phyloP scores from a whole-genome alignment of 2,888 invertebrate species.

The Xiphydria camelus region DNA sequence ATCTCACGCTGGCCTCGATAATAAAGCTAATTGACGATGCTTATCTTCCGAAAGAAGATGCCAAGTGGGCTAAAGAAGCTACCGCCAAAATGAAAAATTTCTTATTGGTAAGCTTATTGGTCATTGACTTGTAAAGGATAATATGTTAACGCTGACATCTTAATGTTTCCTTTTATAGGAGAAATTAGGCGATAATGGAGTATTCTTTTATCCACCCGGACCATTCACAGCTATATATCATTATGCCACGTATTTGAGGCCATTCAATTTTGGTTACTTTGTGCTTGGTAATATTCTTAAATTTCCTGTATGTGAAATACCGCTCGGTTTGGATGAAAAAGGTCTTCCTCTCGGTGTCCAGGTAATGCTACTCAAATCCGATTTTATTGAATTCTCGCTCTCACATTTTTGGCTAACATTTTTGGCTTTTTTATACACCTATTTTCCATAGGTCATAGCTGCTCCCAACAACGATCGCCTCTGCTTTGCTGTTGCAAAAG shows the following conservation, averaged over 20 bases:
- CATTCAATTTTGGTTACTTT: constrained; percentile 85
- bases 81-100: constrained; percentile 65
- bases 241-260: constrained; percentile 74
- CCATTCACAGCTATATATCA: constrained; percentile 83
- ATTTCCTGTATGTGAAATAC: constrained; percentile 83
- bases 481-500: constrained; percentile 73
- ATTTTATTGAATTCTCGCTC: neutral
- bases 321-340: constrained; percentile 71
- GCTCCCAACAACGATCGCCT: constrained; percentile 72
- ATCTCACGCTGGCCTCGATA: constrained; percentile 71
- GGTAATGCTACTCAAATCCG: constrained; percentile 37
- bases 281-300: constrained; percentile 82
- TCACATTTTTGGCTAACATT: neutral
- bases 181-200: constrained; percentile 75
- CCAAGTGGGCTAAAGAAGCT: constrained; percentile 66
- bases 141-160: neutral
- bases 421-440: neutral
- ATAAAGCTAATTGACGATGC: constrained; percentile 68
- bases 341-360: constrained; percentile 83
- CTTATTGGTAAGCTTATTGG: constrained; percentile 61
- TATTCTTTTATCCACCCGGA: constrained; percentile 81
- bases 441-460: constrained; percentile 63
- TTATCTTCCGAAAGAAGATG: constrained; percentile 67
- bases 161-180: constrained; percentile 60
- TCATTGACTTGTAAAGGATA: neutral